Conservation (phyloP, 2,888 invertebrate species). For the Drosophila flavopinicola region DNA sequence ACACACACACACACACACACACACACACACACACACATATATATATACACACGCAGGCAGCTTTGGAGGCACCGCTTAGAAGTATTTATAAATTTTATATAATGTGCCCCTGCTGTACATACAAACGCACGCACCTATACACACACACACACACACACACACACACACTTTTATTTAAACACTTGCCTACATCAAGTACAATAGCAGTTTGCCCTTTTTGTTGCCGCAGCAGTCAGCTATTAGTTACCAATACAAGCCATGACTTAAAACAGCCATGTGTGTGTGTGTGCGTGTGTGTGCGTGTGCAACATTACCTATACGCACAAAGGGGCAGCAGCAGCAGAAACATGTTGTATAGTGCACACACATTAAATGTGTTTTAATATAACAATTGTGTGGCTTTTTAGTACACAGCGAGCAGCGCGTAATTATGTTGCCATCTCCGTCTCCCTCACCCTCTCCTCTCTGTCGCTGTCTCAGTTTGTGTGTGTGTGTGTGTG, state of each 20-base stretch:
- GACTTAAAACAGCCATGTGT: conserved; percentile 56
- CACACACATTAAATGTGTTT: conserved; percentile 53
- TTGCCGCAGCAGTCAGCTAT: conserved; percentile 45
- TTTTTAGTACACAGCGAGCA: conserved; percentile 62
- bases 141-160: neutral
- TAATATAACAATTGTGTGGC: conserved; percentile 69
- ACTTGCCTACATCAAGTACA: conserved; percentile 61
- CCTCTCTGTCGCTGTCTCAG: neutral
- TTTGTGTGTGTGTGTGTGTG: conserved; percentile 11
- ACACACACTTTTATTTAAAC: conserved; percentile 11
- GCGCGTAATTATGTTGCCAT: conserved; percentile 56
- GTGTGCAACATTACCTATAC: conserved; percentile 41
- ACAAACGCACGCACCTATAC: conserved; percentile 37
- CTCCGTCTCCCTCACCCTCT: neutral
- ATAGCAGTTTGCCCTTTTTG: conserved; percentile 67
- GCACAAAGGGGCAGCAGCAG: conserved; percentile 18
- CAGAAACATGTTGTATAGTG: conserved; percentile 52
- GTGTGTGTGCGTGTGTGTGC: conserved; percentile 13
- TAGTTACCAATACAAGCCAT: conserved; percentile 70
- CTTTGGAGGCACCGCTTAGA: conserved; percentile 59
- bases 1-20: conserved; percentile 26
- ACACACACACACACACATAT: conserved; percentile 4
- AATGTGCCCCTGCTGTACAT: conserved; percentile 53
- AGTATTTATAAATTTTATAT: conserved; percentile 77
- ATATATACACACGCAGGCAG: conserved; percentile 18